Conservation (phyloP, 2,888 invertebrate species). For the Lepidochitona cinerea region DNA sequence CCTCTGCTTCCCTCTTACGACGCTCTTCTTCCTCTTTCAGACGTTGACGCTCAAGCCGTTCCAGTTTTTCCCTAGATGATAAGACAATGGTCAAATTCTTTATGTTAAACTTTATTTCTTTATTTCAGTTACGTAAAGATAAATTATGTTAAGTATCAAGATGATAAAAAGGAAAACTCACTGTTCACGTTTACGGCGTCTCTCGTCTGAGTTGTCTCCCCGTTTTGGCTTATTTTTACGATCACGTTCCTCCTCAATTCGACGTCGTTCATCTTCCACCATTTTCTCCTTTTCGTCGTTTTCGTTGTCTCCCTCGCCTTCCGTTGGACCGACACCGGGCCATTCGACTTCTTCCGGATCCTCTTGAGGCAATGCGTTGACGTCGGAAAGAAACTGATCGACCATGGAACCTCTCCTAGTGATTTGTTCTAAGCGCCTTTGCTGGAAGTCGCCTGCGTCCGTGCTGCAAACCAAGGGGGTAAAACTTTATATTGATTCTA, state of each 20-base stretch:
- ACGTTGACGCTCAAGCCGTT: conserved; percentile 11
- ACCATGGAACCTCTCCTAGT: background rate
- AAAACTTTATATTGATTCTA: too few species aligned
- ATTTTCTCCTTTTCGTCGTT: conserved; percentile 56
- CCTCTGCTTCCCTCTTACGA: conserved; percentile 13
- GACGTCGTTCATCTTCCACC: conserved; percentile 77
- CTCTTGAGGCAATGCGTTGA: background rate
- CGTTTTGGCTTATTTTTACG: conserved; percentile 55
- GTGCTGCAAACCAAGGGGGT: too few species aligned
- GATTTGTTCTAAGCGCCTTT: background rate
- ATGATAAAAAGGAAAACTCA: conserved; percentile 18
- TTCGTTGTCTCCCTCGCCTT: conserved; percentile 14
- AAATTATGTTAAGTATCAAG: background rate
- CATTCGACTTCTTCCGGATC: background rate
- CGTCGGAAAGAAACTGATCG: background rate
- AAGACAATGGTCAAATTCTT: background rate
- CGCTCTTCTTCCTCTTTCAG: conserved; percentile 19
- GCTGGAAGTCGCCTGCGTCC: background rate
- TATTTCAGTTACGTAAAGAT: background rate
- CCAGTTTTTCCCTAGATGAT: background rate
- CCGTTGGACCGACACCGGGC: background rate
- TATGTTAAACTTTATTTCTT: background rate
- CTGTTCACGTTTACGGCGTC: conserved; percentile 57
- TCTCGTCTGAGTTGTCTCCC: conserved; percentile 62
- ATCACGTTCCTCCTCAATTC: conserved; percentile 82